phyloP scores from a whole-genome alignment of 1,140 invertebrate genomes.

The Bradysia coprophila region DNA sequence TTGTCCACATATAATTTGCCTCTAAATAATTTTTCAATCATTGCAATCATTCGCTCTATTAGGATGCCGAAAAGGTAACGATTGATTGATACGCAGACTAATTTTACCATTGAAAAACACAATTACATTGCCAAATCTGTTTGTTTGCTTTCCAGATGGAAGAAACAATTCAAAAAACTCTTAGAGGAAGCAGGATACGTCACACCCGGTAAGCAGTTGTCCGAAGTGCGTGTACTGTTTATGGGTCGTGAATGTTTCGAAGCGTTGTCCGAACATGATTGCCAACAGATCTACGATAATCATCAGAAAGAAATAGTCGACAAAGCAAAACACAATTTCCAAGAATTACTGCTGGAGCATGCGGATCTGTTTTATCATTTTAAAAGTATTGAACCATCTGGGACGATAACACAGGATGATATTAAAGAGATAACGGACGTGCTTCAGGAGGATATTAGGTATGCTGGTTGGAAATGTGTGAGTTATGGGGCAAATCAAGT shows the following conservation, averaged over 20 bases:
- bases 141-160: too few species aligned
- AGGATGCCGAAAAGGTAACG: constrained; percentile 14
- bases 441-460: constrained; percentile 79
- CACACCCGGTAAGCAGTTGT: constrained; percentile 77
- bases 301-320: constrained; percentile 86
- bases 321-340: constrained; percentile 78
- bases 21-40: too few species aligned
- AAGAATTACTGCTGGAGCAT: constrained; percentile 85
- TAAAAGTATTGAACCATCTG: constrained; percentile 72
- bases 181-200: constrained; percentile 90
- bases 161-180: constrained; percentile 83
- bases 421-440: constrained; percentile 86
- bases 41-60: too few species aligned
- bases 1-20: too few species aligned
- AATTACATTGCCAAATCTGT: background rate
- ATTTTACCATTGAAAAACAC: background rate
- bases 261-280: constrained; percentile 73
- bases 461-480: too few species aligned
- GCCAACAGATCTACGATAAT: constrained; percentile 83
- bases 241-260: constrained; percentile 92
- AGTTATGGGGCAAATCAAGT: too few species aligned
- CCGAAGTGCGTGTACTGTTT: constrained; percentile 83
- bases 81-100: background rate
- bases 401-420: constrained; percentile 84
- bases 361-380: constrained; percentile 90